Percentiles rank a stretch among this genome's conserved stretches.
Evolutionary conservation across 2,113 vertebrate genomes (phyloP).

Genomic region (Lagopus leucura): DNA sequence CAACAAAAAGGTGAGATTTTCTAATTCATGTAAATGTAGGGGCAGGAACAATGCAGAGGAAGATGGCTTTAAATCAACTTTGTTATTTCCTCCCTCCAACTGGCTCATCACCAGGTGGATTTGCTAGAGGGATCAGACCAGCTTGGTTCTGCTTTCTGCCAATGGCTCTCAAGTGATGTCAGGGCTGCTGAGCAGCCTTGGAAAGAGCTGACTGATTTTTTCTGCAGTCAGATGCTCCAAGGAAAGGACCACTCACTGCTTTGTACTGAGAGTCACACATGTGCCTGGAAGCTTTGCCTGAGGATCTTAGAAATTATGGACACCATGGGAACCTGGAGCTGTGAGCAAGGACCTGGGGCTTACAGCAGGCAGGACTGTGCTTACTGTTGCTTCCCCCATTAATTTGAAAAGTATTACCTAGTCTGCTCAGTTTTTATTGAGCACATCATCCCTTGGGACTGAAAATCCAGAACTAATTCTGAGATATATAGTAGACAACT

Average conservation of each 20-base stretch:
- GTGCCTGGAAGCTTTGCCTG: neutral
- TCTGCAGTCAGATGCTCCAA: neutral
- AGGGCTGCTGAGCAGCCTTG: neutral
- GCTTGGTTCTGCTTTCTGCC: conserved; percentile 9
- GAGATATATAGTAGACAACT: neutral
- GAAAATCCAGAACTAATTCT: neutral
- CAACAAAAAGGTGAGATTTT: neutral
- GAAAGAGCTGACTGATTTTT: neutral
- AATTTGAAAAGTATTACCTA: neutral
- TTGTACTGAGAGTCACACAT: neutral
- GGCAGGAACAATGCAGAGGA: neutral
- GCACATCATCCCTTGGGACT: rapidly evolving
- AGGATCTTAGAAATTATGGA: neutral
- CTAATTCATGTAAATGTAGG: neutral
- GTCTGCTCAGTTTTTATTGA: neutral
- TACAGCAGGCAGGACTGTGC: neutral
- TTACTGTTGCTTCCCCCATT: neutral
- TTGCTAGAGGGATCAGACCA: conserved; percentile 6
- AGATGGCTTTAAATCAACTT: conserved; percentile 15
- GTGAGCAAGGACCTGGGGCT: neutral
- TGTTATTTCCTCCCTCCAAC: neutral
- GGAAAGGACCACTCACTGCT: neutral
- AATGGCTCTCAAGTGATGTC: neutral
- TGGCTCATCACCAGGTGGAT: neutral
- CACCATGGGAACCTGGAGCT: neutral